Conservation (phyloP, 2,888 invertebrate species). For the Coenonympha glycerion region DNA sequence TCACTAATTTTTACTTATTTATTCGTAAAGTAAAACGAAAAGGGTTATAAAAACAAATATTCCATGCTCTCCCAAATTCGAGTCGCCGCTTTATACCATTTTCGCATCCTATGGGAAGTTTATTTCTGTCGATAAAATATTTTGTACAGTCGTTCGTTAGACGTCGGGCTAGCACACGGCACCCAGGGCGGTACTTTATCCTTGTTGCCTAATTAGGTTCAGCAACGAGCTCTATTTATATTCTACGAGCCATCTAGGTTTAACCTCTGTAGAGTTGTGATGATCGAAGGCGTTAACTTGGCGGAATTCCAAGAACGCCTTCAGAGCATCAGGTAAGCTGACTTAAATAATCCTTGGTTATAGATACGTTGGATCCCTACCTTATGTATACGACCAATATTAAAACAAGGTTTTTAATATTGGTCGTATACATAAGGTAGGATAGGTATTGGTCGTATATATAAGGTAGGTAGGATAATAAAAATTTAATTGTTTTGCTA, state of each 20-base stretch:
- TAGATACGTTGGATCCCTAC: no score
- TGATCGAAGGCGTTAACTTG: conserved; percentile 1
- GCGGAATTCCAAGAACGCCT: not conserved
- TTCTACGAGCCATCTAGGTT: conserved; percentile 15
- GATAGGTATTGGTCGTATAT: no score
- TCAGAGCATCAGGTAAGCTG: no score
- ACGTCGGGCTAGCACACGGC: conserved; percentile 31
- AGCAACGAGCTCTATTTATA: conserved; percentile 52
- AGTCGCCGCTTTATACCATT: not conserved
- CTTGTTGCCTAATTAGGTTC: conserved; percentile 52
- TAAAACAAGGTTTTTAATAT: no score
- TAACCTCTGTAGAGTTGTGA: not conserved
- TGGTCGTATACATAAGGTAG: no score
- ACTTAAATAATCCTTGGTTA: no score
- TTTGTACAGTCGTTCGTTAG: conserved; percentile 2
- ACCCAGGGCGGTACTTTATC: conserved; percentile 53
- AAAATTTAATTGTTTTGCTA: no score
- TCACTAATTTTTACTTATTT: not conserved
- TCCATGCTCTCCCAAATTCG: not conserved
- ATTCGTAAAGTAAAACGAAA: not conserved
- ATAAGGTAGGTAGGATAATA: no score
- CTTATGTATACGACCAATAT: no score
- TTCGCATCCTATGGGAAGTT: not conserved
- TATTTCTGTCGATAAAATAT: conserved; percentile 6
- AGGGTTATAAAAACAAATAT: not conserved